Base-by-base conservation (phyloP, 2,888 invertebrate species). In the Neocrepidodera transversa region DNA sequence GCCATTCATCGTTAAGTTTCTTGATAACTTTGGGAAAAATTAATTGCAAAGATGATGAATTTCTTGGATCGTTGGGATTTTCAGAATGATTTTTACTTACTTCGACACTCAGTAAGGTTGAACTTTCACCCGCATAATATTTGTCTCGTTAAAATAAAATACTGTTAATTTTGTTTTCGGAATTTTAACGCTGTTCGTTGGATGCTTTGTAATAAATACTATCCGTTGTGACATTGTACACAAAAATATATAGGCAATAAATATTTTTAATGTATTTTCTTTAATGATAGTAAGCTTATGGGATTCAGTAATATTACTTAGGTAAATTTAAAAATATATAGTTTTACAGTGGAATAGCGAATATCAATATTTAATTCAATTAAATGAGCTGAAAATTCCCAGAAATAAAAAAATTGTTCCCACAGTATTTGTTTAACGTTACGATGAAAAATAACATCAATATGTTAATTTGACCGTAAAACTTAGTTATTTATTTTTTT, bases 81-180 rank as follows among this genome's bases (percentile, higher is more conserved):
- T 28, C 7, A 28, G 10, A 28, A 28, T 28, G 11, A 35, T 20
- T 42, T 18, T 42, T 20, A 42, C 20, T 42, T 42, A 23, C n/a
- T 18, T 6, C 8, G 23, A 20, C 47, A 47, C 28, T 48, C 10
- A 32, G 18, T 48, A 11, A 18, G 16, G 16, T 32, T 53, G 43
- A 53, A 43, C 35, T 53, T 53, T 35, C 53, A 53, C 32, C 18
- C 28, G 18, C 42, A 28, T 52, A 36, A 53, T 54, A 54, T 43
- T 53, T 28, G 47, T 36, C 54, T 38, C 38, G 18, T 36, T 45
- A 47, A 23, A 17, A 54, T 54, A 54, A 45, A 54, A 45, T 54
- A 54, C 17, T 45, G 45, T 36, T 54, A 54, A 45, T 20, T 20
- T n/a, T 36, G 36, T 45, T 54, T 54, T 54, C 11, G 53, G 43